A percentile compares a stretch with the other conserved stretches of the same genome.
Evolutionary conservation across 1,140 invertebrate genomes (phyloP).

Genomic region (Eueides isabella): DNA sequence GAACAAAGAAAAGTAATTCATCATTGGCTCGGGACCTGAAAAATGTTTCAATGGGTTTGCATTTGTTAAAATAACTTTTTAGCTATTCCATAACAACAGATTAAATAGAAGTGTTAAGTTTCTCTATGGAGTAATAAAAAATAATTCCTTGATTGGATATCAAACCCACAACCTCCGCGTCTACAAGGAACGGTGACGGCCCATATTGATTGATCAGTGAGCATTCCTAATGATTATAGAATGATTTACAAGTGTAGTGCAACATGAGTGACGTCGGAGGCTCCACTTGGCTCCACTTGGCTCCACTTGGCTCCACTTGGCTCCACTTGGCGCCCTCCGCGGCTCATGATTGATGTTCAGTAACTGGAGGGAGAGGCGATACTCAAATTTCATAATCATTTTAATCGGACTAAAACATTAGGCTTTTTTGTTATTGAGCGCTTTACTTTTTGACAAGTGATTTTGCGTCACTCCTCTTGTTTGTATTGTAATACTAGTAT

Average conservation of each 20-base stretch:
- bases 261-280: background rate
- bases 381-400: background rate
- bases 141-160: no score
- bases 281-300: background rate
- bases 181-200: no score
- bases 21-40: background rate
- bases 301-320: no score
- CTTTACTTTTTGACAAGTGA: background rate
- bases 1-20: background rate
- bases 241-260: background rate
- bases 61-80: no score
- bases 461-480: background rate
- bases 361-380: background rate
- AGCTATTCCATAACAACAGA: no score
- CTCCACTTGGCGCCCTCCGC: background rate
- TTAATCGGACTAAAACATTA: background rate
- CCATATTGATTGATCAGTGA: background rate
- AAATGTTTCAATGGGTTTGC: no score
- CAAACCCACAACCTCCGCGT: no score
- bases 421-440: background rate
- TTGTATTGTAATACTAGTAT: background rate
- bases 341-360: background rate
- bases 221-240: background rate
- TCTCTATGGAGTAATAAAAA: no score
- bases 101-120: no score